Evolutionary conservation across 2,888 invertebrate genomes (phyloP), one percentile per base, ranked within the genome.

Genomic region (Lepidocyrtoides sp.): DNA sequence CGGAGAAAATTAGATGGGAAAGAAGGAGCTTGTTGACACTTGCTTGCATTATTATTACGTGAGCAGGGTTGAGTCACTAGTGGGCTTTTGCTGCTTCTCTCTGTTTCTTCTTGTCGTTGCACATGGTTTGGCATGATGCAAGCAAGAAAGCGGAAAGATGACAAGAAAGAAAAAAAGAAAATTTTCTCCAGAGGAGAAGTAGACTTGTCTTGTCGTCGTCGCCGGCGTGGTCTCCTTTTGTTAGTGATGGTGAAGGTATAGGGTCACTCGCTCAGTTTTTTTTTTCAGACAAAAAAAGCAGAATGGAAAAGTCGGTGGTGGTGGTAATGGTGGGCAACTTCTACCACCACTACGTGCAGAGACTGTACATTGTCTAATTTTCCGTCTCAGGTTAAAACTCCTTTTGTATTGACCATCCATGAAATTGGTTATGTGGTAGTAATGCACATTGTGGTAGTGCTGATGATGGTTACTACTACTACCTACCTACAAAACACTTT

Each of bases 341-440:
- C 2, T 1, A 51, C 23, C 8, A 48, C 17, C 2, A 57, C 14
- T 63, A 81, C 81, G 54, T 79, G 79, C 54, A 48, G 32, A 12
- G 84, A 83, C 89, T 89, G 63, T 36, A 89, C 89, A 89, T 89
- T n/a, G 89, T 83, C 84, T 89, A 48, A 89, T 89, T 89, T 82
- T 83, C 41, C 10, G 14, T 12, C n/a, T 48, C 69, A 57, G 60
- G 77, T 44, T 63, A 17, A 41, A 26, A 57, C 66, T 69, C 48
- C 57, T 29, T 81, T 66, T 79, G 89, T 87, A 88, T 88, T 83
- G 85, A 91, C 85, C 92, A 84, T 92, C 87, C 90, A 91, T 92
- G 91, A 92, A 91, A 92, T 93, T 92, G 91, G 92, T 93, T 92
- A 85, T 88, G 88, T 91, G 63, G 69, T 69, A 41, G 63, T 41